A percentile compares a stretch with the other conserved stretches of the same genome.
Evolutionary conservation across 2,113 vertebrate genomes (phyloP).

Genomic region (Dicrurus megarhynchus): DNA sequence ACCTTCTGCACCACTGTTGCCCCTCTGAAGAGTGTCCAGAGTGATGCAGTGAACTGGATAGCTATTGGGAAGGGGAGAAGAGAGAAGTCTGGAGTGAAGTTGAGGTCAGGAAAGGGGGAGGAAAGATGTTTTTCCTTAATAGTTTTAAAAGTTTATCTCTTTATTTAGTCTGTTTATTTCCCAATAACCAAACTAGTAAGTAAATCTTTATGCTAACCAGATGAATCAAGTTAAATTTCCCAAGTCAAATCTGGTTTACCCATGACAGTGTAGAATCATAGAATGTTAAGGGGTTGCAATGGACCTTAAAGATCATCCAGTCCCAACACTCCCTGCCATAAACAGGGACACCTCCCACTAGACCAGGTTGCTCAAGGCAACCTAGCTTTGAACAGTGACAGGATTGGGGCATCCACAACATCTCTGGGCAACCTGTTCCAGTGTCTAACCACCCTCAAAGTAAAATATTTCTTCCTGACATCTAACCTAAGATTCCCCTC

Average conservation of each 20-base stretch:
- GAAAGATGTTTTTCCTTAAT: background rate
- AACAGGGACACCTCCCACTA: background rate
- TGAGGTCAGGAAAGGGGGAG: background rate
- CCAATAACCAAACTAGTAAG: background rate
- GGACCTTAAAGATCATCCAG: background rate
- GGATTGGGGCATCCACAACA: background rate
- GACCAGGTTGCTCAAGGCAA: background rate
- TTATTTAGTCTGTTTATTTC: background rate
- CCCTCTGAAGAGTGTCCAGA: background rate
- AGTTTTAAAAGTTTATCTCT: background rate
- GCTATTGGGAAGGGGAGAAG: background rate
- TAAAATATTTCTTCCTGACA: background rate
- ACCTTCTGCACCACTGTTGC: background rate
- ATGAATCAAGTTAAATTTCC: background rate
- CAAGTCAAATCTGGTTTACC: background rate
- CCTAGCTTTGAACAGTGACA: background rate
- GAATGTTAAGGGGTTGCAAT: background rate
- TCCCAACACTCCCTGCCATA: background rate
- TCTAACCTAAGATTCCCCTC: background rate
- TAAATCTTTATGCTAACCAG: background rate
- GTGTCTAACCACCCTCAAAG: background rate
- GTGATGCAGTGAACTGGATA: background rate
- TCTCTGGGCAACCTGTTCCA: background rate
- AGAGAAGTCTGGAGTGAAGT: background rate
- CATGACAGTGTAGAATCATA: background rate